These are phyloP conservation scores for Aphidius colemani DNA, from an alignment of 2,888 invertebrate genomes.

Conservation along the genomic window DNA sequence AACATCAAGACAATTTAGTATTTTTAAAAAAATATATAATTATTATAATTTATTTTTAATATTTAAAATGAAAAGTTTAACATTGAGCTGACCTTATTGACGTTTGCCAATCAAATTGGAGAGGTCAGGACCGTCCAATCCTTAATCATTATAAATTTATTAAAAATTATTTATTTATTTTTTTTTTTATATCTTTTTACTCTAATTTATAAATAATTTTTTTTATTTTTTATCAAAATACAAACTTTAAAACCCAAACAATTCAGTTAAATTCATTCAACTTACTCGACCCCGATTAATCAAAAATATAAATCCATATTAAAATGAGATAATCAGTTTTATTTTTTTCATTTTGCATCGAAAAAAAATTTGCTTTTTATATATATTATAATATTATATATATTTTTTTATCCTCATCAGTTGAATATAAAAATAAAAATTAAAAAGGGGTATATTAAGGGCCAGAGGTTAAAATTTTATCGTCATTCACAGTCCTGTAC, in stretches of 20 bases:
- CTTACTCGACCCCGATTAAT: constrained; percentile 44
- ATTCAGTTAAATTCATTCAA: constrained; percentile 20
- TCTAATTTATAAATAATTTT: not conserved
- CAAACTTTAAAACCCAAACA: constrained; percentile 27
- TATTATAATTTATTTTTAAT: not conserved
- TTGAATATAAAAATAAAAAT: too few species aligned
- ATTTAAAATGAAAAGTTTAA: constrained; percentile 34
- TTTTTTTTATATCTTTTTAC: not conserved
- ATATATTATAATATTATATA: too few species aligned
- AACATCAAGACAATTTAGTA: too few species aligned
- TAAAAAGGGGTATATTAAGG: not conserved
- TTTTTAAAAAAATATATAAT: too few species aligned
- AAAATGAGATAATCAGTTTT: too few species aligned
- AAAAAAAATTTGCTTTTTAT: too few species aligned
- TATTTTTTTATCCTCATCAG: too few species aligned
- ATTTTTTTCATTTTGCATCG: not conserved
- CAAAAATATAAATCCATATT: constrained; percentile 20
- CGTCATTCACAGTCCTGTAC: constrained; percentile 29
- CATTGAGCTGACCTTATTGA: constrained; percentile 54
- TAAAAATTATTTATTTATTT: constrained; percentile 7
- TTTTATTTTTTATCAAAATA: not conserved
- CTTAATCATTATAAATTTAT: not conserved
- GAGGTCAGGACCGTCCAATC: constrained; percentile 45
- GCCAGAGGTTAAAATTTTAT: too few species aligned
- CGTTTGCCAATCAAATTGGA: constrained; percentile 53